phyloP scores from a whole-genome alignment of 2,797 vertebrate species.

The Halcyon chelicuti region DNA sequence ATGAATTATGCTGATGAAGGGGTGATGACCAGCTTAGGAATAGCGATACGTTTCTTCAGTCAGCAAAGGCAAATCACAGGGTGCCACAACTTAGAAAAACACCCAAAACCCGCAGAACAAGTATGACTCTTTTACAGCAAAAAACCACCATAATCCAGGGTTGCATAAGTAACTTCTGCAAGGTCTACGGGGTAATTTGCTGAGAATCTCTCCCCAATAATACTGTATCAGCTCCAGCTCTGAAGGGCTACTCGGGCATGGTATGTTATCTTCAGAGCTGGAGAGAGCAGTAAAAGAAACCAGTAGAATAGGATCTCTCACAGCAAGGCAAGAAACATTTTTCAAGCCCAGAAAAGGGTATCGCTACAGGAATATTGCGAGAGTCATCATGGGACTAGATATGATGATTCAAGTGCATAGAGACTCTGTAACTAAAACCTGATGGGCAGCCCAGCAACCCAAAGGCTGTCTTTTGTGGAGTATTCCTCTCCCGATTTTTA shows the following conservation, averaged over 20 bases:
- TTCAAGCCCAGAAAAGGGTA: neutral
- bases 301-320: neutral
- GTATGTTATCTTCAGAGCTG: neutral
- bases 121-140: neutral
- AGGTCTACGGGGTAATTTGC: neutral
- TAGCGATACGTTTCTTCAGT: neutral
- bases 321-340: neutral
- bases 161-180: neutral
- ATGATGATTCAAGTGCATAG: rapidly evolving
- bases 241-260: neutral
- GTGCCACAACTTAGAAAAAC: neutral
- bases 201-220: neutral
- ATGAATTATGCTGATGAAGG: conserved; percentile 41
- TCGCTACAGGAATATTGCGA: neutral
- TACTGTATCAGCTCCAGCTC: neutral
- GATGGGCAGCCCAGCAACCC: neutral
- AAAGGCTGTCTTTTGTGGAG: neutral
- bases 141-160: rapidly evolving
- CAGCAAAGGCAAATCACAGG: conserved; percentile 38
- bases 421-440: neutral
- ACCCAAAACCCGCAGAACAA: neutral
- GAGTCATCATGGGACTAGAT: neutral
- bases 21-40: conserved; percentile 42
- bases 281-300: neutral
- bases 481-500: neutral